Evolutionary conservation across 2,797 vertebrate genomes (phyloP).

Genomic region (Crenichthys baileyi): DNA sequence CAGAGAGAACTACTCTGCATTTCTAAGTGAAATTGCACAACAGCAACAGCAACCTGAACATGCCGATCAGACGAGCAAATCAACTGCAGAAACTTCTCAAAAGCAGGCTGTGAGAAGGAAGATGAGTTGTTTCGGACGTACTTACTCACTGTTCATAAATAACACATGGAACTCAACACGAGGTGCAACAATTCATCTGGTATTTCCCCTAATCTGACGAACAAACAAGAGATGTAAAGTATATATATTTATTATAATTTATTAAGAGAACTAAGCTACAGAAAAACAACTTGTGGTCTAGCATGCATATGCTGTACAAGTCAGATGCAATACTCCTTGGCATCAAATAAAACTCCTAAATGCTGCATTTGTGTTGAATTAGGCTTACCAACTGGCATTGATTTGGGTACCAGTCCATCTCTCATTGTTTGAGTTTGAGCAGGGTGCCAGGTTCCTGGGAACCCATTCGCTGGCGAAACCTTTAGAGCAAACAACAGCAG

Average conservation of each 20-base stretch:
- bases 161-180: conserved; percentile 44
- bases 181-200: conserved; percentile 35
- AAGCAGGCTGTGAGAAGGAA: conserved; percentile 6
- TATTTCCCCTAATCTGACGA: conserved; percentile 47
- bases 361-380: conserved; percentile 31
- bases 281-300: conserved; percentile 12
- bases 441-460: conserved; percentile 69
- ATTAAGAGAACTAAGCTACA: conserved; percentile 1
- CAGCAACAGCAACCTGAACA: conserved; percentile 9
- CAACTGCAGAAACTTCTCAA: conserved; percentile 7
- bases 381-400: conserved; percentile 82
- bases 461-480: conserved; percentile 70
- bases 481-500: conserved; percentile 35
- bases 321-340: not conserved
- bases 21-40: conserved; percentile 20
- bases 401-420: conserved; percentile 81
- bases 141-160: conserved; percentile 65
- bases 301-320: not conserved
- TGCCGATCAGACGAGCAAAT: conserved; percentile 18
- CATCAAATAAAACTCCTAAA: not conserved
- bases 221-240: conserved; percentile 7
- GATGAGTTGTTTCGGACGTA: conserved; percentile 36
- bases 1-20: not conserved
- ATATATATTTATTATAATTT: not conserved
- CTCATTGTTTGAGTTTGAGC: conserved; percentile 77